phyloP scores from a whole-genome alignment of 2,113 vertebrate species.

The Otis tarda region DNA sequence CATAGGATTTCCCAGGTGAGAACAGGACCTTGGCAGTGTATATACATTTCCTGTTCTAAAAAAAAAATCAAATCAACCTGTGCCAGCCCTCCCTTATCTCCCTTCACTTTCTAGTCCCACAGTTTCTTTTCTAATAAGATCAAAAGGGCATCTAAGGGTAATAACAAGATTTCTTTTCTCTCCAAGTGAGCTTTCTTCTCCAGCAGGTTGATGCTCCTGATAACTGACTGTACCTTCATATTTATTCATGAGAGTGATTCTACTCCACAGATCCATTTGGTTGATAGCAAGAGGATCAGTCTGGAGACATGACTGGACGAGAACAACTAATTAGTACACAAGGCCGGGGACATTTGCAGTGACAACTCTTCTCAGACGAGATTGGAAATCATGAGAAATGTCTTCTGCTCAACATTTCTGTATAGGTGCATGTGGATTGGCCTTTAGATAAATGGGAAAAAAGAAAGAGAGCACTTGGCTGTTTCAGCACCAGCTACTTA shows the following conservation, averaged over 20 bases:
- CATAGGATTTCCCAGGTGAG: background rate
- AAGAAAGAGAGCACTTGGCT: background rate
- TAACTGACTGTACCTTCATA: background rate
- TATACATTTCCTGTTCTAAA: background rate
- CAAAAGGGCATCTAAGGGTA: background rate
- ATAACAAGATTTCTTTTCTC: background rate
- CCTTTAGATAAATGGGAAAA: background rate
- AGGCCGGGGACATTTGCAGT: background rate
- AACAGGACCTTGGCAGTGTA: background rate
- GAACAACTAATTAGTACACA: background rate
- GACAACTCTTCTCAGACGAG: constrained; percentile 1
- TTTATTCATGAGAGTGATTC: constrained; percentile 36
- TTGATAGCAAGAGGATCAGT: background rate
- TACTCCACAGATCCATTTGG: constrained; percentile 19
- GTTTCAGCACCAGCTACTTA: background rate
- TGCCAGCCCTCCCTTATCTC: background rate
- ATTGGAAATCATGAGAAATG: background rate
- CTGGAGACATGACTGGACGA: background rate
- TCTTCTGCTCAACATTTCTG: background rate
- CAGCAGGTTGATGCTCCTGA: background rate
- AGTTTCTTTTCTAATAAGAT: background rate
- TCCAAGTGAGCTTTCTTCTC: background rate
- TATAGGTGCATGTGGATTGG: background rate
- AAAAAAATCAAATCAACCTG: background rate
- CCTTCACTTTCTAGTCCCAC: background rate